These are phyloP conservation scores for Illadopsis cleaveri DNA, from an alignment of 2,113 vertebrate species.

Conservation along the genomic window DNA sequence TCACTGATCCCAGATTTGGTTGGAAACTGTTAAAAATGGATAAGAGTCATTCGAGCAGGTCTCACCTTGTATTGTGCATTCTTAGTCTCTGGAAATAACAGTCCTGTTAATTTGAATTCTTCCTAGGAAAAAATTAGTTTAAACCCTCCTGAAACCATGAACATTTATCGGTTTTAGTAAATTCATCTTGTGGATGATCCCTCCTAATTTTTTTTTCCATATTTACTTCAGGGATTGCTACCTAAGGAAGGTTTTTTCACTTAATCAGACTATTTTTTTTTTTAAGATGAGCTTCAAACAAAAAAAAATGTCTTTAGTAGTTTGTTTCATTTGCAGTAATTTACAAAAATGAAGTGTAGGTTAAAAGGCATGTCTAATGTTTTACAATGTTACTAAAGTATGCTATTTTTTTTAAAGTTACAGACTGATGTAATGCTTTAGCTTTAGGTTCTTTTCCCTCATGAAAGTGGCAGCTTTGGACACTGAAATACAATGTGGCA, in stretches of 20 bases:
- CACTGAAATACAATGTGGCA: neutral
- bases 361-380: neutral
- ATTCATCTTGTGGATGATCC: neutral
- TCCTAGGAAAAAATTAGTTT: neutral
- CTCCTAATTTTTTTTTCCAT: neutral
- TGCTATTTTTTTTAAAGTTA: neutral
- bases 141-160: fast-evolving
- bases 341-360: neutral
- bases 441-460: neutral
- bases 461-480: neutral
- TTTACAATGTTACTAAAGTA: neutral
- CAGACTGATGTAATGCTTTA: neutral
- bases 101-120: neutral
- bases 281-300: neutral
- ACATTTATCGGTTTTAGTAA: neutral
- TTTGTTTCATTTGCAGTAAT: neutral
- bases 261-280: neutral
- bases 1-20: fast-evolving
- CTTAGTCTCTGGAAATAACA: neutral
- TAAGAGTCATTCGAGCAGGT: neutral
- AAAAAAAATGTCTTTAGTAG: neutral
- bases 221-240: neutral
- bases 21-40: neutral
- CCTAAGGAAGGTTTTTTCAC: neutral
- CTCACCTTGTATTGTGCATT: neutral